Evolutionary conservation across 2,888 invertebrate genomes (phyloP).

Genomic region (Eledona agricola): DNA sequence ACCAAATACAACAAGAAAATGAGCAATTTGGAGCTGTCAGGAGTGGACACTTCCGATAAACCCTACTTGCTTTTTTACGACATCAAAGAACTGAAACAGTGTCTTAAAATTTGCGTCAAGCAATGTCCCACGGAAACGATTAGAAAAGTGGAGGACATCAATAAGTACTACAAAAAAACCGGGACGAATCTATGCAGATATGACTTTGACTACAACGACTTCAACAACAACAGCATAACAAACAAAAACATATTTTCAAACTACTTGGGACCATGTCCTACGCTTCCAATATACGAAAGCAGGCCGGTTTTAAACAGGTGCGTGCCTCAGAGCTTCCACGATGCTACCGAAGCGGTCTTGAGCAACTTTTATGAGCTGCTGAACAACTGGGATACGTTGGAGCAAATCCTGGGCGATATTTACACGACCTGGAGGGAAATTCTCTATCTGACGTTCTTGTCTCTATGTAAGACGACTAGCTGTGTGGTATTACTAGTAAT

Average conservation of each 20-base stretch:
- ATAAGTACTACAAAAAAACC: conserved; percentile 75
- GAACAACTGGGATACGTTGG: conserved; percentile 88
- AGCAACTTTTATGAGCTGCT: conserved; percentile 81
- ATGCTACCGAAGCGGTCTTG: conserved; percentile 70
- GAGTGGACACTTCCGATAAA: conserved; percentile 80
- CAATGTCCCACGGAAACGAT: conserved; percentile 81
- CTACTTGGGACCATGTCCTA: conserved; percentile 79
- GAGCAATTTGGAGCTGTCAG: conserved; percentile 78
- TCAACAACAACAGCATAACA: conserved; percentile 54
- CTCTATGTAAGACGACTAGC: conserved; percentile 78
- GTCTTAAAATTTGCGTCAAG: conserved; percentile 89
- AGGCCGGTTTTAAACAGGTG: conserved; percentile 86
- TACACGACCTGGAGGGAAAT: conserved; percentile 90
- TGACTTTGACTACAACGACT: conserved; percentile 69
- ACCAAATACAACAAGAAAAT: conserved; percentile 79
- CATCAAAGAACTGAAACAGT: conserved; percentile 75
- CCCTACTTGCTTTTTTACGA: conserved; percentile 87
- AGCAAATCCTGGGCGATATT: conserved; percentile 88
- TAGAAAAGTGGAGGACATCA: conserved; percentile 71
- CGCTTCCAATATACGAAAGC: conserved; percentile 79
- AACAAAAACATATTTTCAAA: conserved; percentile 57
- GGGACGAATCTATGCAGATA: conserved; percentile 82
- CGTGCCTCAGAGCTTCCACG: conserved; percentile 78
- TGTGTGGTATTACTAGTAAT: conserved; percentile 4
- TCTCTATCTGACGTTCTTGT: conserved; percentile 78